Evolutionary conservation across 1,140 invertebrate species (phyloP).

Genomic region (Lordiphosa stackelbergi): DNA sequence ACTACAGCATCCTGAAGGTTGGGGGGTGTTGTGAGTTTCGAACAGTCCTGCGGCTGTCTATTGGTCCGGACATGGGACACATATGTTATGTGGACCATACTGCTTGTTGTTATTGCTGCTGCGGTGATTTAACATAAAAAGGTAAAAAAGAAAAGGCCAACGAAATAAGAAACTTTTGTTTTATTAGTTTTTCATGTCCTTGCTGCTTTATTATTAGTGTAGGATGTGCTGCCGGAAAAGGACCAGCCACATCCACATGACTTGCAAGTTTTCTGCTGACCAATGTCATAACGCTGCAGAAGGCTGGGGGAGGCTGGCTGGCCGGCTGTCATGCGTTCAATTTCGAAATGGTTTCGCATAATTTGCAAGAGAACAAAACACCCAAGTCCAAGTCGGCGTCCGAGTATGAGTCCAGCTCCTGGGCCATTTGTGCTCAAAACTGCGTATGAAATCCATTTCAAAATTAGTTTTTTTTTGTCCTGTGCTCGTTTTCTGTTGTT

Average conservation of each 20-base stretch:
- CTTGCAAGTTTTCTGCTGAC: slow-evolving; percentile 74
- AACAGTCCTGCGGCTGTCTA: slow-evolving; percentile 61
- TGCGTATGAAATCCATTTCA: slow-evolving; percentile 75
- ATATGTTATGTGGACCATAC: slow-evolving; percentile 47
- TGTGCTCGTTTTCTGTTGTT: slow-evolving; percentile 25
- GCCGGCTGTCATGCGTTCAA: slow-evolving; percentile 69
- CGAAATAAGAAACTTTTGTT: slow-evolving; percentile 67
- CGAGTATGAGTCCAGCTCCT: slow-evolving; percentile 16
- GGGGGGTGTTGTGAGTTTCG: slow-evolving; percentile 24
- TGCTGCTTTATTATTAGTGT: slow-evolving; percentile 65
- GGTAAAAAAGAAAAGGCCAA: slow-evolving; percentile 39
- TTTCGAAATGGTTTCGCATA: slow-evolving; percentile 77
- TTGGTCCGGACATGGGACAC: slow-evolving; percentile 70
- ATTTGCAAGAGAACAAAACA: slow-evolving; percentile 63
- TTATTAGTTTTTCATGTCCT: slow-evolving; percentile 75
- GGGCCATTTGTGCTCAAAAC: slow-evolving; percentile 72
- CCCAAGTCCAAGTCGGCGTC: slow-evolving; percentile 11
- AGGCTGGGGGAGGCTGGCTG: slow-evolving; percentile 4
- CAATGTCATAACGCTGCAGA: slow-evolving; percentile 60
- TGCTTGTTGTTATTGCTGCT: slow-evolving; percentile 30
- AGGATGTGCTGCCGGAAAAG: slow-evolving; percentile 7
- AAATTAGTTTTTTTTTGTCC: slow-evolving; percentile 61
- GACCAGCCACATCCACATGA: slow-evolving; percentile 55
- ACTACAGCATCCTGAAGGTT: slow-evolving; percentile 12
- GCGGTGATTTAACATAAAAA: slow-evolving; percentile 74